Evolutionary conservation across 2,113 vertebrate species (phyloP).

Genomic region (Isichthys henryi): DNA sequence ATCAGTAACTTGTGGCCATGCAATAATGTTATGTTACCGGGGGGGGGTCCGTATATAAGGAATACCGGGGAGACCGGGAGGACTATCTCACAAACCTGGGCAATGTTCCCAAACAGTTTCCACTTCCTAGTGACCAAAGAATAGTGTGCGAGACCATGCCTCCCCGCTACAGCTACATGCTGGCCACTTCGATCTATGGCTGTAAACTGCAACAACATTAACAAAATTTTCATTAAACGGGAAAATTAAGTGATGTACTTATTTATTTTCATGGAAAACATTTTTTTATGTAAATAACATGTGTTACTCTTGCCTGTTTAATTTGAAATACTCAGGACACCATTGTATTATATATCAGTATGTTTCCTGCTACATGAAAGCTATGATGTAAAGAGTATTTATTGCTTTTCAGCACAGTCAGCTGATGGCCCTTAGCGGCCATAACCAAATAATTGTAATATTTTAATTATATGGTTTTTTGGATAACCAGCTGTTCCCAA

Average conservation of each 20-base stretch:
- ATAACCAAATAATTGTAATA: background rate
- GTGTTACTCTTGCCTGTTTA: background rate
- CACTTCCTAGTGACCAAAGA: conserved; percentile 93
- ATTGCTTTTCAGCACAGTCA: background rate
- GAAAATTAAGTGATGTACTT: background rate
- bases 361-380: background rate
- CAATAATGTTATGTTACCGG: too few species aligned
- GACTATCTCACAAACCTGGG: conserved; percentile 67
- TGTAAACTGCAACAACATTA: conserved; percentile 70
- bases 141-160: conserved; percentile 95
- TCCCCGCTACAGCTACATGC: conserved; percentile 89
- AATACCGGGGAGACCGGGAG: background rate
- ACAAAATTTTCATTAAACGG: background rate
- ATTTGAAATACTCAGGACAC: background rate
- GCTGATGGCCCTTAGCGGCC: background rate
- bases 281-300: background rate
- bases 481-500: background rate
- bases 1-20: too few species aligned
- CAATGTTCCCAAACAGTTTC: conserved; percentile 97
- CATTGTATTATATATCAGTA: background rate
- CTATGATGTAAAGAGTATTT: background rate
- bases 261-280: background rate
- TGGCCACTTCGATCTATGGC: conserved; percentile 90
- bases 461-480: background rate
- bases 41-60: background rate